Conservation (phyloP, 2,113 vertebrate genomes). For the Gymnogyps californianus region DNA sequence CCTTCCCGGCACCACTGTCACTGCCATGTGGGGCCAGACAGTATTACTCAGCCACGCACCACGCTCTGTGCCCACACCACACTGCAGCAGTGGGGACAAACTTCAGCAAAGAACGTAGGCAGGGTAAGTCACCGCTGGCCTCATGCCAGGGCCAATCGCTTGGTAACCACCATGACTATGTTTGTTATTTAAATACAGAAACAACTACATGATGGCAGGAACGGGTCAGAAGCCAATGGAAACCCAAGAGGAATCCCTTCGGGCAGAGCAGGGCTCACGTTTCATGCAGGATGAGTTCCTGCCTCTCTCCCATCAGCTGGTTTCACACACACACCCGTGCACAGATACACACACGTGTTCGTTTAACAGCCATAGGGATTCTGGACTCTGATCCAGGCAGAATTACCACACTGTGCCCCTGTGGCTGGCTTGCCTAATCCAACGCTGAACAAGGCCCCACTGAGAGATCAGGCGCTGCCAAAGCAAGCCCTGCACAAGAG, state of each 20-base stretch:
- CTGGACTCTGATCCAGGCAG: slow-evolving; percentile 13
- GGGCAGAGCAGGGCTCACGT: background rate
- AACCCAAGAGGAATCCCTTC: background rate
- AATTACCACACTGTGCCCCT: background rate
- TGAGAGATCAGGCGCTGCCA: background rate
- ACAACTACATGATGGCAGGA: background rate
- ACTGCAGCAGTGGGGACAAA: background rate
- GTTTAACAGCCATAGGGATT: background rate
- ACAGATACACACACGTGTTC: background rate
- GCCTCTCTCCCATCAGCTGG: background rate
- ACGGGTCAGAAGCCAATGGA: background rate
- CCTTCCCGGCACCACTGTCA: background rate
- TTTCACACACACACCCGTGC: background rate
- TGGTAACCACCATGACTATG: background rate
- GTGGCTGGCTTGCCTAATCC: background rate
- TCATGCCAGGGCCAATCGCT: background rate
- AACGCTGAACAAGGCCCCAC: background rate
- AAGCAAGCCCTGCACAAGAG: background rate
- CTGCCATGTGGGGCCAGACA: fast-evolving
- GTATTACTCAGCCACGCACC: fast-evolving
- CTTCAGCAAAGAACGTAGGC: background rate
- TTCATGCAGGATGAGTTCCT: background rate
- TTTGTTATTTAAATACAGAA: background rate
- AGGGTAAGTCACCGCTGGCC: background rate
- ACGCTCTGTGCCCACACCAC: background rate